Evolutionary conservation across 2,888 invertebrate genomes (phyloP), one percentile per base, ranked within the genome.

Genomic region (Drosophila recens): DNA sequence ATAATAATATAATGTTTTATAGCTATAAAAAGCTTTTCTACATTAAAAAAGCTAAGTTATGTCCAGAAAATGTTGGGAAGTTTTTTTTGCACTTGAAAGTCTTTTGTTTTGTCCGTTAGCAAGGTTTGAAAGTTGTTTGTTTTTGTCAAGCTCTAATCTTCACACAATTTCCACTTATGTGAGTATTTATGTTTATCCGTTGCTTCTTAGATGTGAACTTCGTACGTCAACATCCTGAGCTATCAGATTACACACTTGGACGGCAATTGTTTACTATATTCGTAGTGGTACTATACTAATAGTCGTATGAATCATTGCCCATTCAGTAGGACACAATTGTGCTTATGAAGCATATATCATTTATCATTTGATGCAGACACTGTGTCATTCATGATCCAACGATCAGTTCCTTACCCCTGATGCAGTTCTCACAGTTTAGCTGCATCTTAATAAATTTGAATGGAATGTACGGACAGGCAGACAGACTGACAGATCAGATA

Each of bases 221-320:
- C 13, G 27, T 34, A 42, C 46, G 27, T 49, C 56, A 54, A 75
- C 64, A 74, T 75, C 75, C 75, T 79, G 53, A 23, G 68, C n/a
- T 68, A 59, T 75, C 79, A 33, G 9, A 53, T 74, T 74, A 36
- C 75, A 33, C 23, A 9, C 38, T 30, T 17, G 17, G 9, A 15
- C 42, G 56, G 38, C 48, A 57, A 46, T 77, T 72, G 57, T 51
- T 75, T 77, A 66, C 66, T 66, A 67, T 46, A 17, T 11, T 20
- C 36, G 17, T 38, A 66, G 38, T 53, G 20, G n/a, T 56, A 48
- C 57, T 56, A 46, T 20, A 23, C 52, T 34, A 48, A 36, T 30
- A 27, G 9, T 20, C 34, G 34, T 13, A 63, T 79, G 61, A 69
- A 62, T 79, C 75, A 79, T 15, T 53, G 53, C 23, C 38, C 51